phyloP scores from a whole-genome alignment of 2,113 vertebrate species.

The Forbesichthys papilliferus region DNA sequence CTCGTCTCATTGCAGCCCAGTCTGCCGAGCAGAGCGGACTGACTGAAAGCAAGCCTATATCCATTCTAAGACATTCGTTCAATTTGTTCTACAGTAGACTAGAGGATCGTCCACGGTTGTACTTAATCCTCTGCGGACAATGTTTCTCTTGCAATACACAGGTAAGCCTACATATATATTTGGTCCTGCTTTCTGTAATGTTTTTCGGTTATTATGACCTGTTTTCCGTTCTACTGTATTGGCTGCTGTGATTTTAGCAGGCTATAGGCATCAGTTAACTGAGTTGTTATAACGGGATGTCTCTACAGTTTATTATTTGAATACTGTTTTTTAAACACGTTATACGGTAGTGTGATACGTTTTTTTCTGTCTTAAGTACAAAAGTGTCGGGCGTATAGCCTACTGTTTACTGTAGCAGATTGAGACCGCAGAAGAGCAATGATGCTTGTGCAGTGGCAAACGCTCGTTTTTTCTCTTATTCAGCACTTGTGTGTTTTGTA shows the following conservation, averaged over 20 bases:
- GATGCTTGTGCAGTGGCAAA: slow-evolving; percentile 15
- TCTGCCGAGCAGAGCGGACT: slow-evolving; percentile 64
- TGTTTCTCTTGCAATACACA: slow-evolving; percentile 84
- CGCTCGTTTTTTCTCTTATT: neutral
- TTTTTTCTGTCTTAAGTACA: neutral
- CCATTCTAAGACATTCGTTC: slow-evolving; percentile 58
- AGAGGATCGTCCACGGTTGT: slow-evolving; percentile 43
- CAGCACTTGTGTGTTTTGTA: slow-evolving; percentile 21
- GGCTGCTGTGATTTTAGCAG: neutral
- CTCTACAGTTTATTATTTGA: neutral
- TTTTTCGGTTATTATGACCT: neutral
- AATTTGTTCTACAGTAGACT: slow-evolving; percentile 41
- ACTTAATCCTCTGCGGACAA: slow-evolving; percentile 64
- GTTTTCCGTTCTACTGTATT: neutral
- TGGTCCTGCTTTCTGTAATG: neutral
- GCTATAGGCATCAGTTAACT: too few species aligned
- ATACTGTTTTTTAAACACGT: slow-evolving; percentile 1
- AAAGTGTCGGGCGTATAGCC: slow-evolving; percentile 37
- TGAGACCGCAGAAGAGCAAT: slow-evolving; percentile 31
- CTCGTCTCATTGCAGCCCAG: slow-evolving; percentile 73
- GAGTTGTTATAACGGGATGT: too few species aligned
- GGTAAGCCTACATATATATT: slow-evolving; percentile 60
- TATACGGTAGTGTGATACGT: neutral
- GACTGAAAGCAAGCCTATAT: slow-evolving; percentile 44
- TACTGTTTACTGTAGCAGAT: slow-evolving; percentile 51